Evolutionary conservation across 2,888 invertebrate genomes (phyloP).

Genomic region (Caenorhabditis panamensis): DNA sequence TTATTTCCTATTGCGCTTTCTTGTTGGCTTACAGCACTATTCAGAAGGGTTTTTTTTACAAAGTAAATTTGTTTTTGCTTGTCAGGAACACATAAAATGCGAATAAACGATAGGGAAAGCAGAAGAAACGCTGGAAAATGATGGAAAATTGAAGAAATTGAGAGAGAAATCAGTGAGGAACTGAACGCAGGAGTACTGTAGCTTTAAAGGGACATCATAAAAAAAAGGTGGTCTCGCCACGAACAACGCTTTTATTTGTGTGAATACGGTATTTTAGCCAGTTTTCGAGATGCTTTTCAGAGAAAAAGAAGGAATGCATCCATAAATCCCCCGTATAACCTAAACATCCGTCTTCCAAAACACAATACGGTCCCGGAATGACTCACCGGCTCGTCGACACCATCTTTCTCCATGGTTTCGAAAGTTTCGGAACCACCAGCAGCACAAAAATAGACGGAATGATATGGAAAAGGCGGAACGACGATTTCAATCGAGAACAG

Average conservation of each 20-base stretch:
- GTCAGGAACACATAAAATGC: not conserved
- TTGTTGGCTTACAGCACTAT: slow-evolving; percentile 9
- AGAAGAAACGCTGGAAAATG: slow-evolving; percentile 11
- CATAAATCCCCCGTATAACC: no score
- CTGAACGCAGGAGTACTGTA: slow-evolving; percentile 10
- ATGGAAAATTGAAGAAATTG: not conserved
- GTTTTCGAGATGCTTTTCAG: not conserved
- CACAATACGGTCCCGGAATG: not conserved
- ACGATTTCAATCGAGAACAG: not conserved
- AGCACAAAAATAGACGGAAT: no score
- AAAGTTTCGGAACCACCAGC: slow-evolving; percentile 10
- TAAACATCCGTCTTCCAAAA: not conserved
- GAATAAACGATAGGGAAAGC: no score
- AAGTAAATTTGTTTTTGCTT: slow-evolving; percentile 15
- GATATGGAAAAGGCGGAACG: slow-evolving; percentile 13
- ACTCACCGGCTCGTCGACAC: slow-evolving; percentile 54
- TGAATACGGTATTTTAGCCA: no score
- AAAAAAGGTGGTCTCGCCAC: slow-evolving; percentile 6
- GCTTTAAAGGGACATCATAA: slow-evolving; percentile 15
- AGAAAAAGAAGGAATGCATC: no score
- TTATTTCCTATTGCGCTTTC: slow-evolving; percentile 15
- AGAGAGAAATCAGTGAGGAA: not conserved
- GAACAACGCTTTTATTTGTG: slow-evolving; percentile 1
- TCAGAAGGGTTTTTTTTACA: not conserved
- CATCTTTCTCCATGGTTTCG: slow-evolving; percentile 40